These are phyloP conservation scores for Sebastes oblongus DNA, from an alignment of 2,797 vertebrate genomes.

Conservation along the genomic window DNA sequence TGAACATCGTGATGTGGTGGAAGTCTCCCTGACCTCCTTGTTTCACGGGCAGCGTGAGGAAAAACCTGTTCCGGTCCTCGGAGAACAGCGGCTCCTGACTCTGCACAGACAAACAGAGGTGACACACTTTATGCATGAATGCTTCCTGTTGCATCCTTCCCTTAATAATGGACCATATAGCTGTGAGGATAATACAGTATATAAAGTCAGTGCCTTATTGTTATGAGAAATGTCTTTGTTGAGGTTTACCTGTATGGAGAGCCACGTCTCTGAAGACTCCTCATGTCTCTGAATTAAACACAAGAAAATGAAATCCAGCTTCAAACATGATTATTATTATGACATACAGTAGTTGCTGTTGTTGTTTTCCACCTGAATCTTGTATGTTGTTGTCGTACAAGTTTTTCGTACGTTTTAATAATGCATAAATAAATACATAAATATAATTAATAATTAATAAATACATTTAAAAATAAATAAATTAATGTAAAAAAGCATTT, in stretches of 20 bases:
- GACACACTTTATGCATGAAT: conserved; percentile 9
- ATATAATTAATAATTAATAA: too few relatives aligned
- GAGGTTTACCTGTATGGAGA: conserved; percentile 67
- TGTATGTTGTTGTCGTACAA: too few relatives aligned
- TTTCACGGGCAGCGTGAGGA: conserved; percentile 92
- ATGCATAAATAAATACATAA: too few relatives aligned
- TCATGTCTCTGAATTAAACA: conserved; percentile 52
- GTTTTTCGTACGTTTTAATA: too few relatives aligned
- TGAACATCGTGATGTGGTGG: conserved; percentile 94
- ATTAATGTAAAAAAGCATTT: fast-evolving
- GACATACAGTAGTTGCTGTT: too few relatives aligned
- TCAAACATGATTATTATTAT: background rate
- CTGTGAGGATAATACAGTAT: background rate
- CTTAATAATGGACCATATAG: background rate
- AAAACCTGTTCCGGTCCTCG: conserved; percentile 87
- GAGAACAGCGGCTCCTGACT: conserved; percentile 88
- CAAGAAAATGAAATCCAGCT: background rate
- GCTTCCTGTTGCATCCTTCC: background rate
- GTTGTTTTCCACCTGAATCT: background rate
- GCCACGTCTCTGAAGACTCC: conserved; percentile 65
- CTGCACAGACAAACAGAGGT: conserved; percentile 66
- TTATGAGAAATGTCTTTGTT: background rate
- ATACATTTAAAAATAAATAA: too few relatives aligned
- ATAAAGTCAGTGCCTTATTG: background rate
- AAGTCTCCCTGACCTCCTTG: conserved; percentile 95